phyloP scores from a whole-genome alignment of 2,797 vertebrate species.

The Diplodus puntazzo region DNA sequence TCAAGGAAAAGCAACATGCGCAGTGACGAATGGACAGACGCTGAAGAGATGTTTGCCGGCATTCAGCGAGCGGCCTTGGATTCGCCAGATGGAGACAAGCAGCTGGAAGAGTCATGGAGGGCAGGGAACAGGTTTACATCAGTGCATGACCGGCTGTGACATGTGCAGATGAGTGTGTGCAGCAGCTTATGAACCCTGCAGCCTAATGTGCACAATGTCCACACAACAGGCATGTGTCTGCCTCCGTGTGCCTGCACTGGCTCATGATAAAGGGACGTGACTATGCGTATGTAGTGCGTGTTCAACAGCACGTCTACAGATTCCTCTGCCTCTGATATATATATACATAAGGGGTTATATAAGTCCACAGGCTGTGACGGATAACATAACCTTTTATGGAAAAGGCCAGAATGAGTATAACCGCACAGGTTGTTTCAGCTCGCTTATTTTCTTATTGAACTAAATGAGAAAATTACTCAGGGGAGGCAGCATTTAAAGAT shows the following conservation, averaged over 20 bases:
- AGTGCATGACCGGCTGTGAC: constrained; percentile 44
- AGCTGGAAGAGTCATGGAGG: constrained; percentile 36
- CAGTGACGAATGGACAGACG: neutral
- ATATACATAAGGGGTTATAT: neutral
- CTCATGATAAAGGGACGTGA: constrained; percentile 1
- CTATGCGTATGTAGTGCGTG: neutral
- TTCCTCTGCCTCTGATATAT: constrained; percentile 15
- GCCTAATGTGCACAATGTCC: constrained; percentile 17
- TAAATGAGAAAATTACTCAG: constrained; percentile 21
- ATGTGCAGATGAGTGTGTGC: constrained; percentile 39
- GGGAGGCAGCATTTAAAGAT: constrained; percentile 12
- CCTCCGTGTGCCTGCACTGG: neutral
- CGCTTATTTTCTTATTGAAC: constrained; percentile 16
- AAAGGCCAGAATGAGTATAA: constrained; percentile 18
- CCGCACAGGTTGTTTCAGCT: constrained; percentile 10
- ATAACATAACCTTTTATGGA: constrained; percentile 10
- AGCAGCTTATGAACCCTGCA: constrained; percentile 37
- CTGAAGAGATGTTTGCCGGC: constrained; percentile 1
- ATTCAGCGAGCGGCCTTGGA: constrained; percentile 46
- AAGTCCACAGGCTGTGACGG: constrained; percentile 5
- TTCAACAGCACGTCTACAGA: neutral
- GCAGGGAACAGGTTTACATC: constrained; percentile 43
- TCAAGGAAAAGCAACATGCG: neutral
- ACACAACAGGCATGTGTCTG: constrained; percentile 27
- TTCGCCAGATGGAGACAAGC: constrained; percentile 29